Evolutionary conservation across 2,888 invertebrate species (phyloP), one percentile per base, ranked within the genome.

Genomic region (Diarsia brunnea): DNA sequence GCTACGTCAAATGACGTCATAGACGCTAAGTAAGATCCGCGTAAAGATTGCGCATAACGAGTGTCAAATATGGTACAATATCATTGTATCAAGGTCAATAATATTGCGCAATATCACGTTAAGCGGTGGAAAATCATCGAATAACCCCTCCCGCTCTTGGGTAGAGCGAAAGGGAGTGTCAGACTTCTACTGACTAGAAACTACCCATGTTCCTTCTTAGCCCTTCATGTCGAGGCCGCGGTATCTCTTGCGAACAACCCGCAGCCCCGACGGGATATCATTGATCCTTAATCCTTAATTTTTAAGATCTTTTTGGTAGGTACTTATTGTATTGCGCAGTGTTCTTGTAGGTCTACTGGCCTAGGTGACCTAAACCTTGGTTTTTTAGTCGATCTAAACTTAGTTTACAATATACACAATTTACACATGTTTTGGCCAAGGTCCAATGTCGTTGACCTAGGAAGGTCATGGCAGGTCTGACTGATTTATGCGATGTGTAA

Each of bases 401-500:
- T 38, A 8, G 38, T 38, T 38, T 38, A 38, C 38, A 38, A 38
- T 38, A n/a, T n/a, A n/a, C 5, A 38, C 38, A 38, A 3, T 38
- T 8, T 8, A 38, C 38, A 8, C 38, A 38, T 38, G 38, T 38
- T 38, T 47, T 82, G 31, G 64, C 60, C 16, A 66, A 61, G 24
- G 47, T 64, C 45, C 38, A 38, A 66, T 66, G 75, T 73, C 75
- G 38, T 68, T 75, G 77, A 83, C 75, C 68, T 67, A 12, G 21
- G 21, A 38, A 38, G 61, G 61, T 12, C 21, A 61, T 38, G n/a
- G 21, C 60, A 47, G 8, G 21, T 49, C 24, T 55, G 60, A 64
- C 21, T 58, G 7, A n/a, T 38, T 8, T n/a, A 8, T 43, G 7
- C 24, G 58, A 45, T 53, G 21, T 53, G 19, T 55, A 24, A 24